Conservation (phyloP, 2,797 vertebrate species). For the Yasuhikotakia modesta region DNA sequence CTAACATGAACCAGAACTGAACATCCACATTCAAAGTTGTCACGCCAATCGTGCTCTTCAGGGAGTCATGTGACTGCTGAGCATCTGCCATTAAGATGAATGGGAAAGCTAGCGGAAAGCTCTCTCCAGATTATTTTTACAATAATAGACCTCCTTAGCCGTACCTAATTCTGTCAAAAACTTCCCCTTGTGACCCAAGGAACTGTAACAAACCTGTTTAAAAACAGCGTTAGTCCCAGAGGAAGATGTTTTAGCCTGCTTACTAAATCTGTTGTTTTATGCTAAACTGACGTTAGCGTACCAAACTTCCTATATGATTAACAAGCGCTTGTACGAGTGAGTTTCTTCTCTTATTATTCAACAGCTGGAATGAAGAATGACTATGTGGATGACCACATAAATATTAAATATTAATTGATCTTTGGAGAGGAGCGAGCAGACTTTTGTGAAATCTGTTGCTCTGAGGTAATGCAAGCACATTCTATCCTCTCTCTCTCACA, state of each 20-base stretch:
- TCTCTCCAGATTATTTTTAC: conserved; percentile 12
- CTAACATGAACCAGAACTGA: too few species aligned
- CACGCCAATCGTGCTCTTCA: background rate
- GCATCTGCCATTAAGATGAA: conserved; percentile 21
- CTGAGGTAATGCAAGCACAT: background rate
- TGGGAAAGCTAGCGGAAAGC: background rate
- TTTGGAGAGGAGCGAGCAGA: conserved; percentile 17
- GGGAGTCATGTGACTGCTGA: background rate
- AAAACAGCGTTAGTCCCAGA: background rate
- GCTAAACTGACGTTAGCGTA: conserved; percentile 7
- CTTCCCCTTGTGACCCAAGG: background rate
- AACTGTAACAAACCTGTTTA: conserved; percentile 9
- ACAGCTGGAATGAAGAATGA: background rate
- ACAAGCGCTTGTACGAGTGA: conserved; percentile 17
- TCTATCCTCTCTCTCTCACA: background rate
- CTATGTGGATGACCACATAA: conserved; percentile 5
- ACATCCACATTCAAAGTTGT: background rate
- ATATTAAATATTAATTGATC: conserved; percentile 39
- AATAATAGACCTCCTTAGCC: background rate
- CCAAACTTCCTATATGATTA: conserved; percentile 20
- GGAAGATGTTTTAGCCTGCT: background rate
- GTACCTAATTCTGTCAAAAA: conserved; percentile 33
- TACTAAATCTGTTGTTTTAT: background rate
- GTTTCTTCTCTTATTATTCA: conserved; percentile 19
- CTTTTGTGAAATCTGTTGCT: conserved; percentile 3